Conservation (phyloP, 2,113 vertebrate genomes). For the Antigone vipio region DNA sequence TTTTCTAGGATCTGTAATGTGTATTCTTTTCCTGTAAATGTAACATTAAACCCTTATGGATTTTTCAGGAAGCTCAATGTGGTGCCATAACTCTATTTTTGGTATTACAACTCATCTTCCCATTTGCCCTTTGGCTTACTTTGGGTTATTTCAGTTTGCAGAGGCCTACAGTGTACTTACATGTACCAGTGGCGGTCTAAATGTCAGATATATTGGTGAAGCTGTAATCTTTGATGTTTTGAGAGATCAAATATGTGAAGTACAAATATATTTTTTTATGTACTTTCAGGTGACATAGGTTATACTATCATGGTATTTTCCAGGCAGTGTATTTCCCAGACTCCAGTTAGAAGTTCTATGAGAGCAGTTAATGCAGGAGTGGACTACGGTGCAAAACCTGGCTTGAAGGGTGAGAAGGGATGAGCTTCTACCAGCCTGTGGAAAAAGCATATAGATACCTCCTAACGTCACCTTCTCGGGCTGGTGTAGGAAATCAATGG, state of each 20-base stretch:
- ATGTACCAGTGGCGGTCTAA: not conserved
- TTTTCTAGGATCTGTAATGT: not conserved
- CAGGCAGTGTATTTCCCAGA: not conserved
- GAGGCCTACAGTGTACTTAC: not conserved
- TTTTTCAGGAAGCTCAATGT: not conserved
- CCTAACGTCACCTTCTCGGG: not conserved
- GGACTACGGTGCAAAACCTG: not conserved
- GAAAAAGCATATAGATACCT: not conserved
- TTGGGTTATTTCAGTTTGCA: not conserved
- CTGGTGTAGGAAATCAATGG: not conserved
- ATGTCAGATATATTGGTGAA: not conserved
- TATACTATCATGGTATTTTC: not conserved
- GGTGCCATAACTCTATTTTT: not conserved
- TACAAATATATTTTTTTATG: not conserved
- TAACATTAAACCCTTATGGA: accelerated
- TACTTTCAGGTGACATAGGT: not conserved
- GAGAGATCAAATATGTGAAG: not conserved
- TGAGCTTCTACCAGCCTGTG: not conserved
- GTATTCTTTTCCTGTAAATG: not conserved
- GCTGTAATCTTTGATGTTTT: not conserved
- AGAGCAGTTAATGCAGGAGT: not conserved
- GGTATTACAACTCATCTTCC: not conserved
- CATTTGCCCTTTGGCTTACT: not conserved
- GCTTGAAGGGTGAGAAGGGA: not conserved
- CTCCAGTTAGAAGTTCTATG: not conserved